A percentile compares a stretch with the other conserved stretches of the same genome.
These are phyloP conservation scores for Helicoverpa assulta DNA, from an alignment of 2,888 invertebrate genomes.

Conservation along the genomic window DNA sequence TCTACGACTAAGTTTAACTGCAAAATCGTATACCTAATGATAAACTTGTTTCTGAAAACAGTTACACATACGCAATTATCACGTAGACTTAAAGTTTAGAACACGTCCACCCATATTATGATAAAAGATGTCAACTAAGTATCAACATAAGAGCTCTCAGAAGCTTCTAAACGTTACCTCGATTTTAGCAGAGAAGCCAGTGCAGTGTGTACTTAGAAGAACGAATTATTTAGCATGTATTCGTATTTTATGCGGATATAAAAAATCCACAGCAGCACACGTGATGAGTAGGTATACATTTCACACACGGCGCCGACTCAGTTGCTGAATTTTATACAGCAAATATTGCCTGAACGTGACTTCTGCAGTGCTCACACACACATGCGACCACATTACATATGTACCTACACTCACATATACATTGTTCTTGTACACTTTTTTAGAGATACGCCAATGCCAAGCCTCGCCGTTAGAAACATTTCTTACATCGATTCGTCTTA, in stretches of 20 bases:
- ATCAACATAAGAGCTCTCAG: not conserved
- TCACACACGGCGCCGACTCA: slow-evolving; percentile 72
- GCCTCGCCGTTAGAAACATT: slow-evolving; percentile 24
- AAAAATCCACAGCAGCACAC: slow-evolving; percentile 59
- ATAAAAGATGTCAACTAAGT: slow-evolving; percentile 1
- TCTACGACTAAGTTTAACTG: not conserved
- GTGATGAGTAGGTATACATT: slow-evolving; percentile 68
- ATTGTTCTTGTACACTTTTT: slow-evolving; percentile 47
- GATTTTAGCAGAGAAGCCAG: not conserved
- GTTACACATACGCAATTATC: too few relatives aligned
- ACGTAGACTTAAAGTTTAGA: too few relatives aligned
- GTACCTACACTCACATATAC: slow-evolving; percentile 22
- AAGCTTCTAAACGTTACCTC: not conserved
- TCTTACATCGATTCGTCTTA: slow-evolving; percentile 39
- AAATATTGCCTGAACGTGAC: slow-evolving; percentile 88
- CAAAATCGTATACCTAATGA: not conserved
- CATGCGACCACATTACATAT: slow-evolving; percentile 48
- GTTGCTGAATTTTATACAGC: slow-evolving; percentile 82
- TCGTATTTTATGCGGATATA: slow-evolving; percentile 49
- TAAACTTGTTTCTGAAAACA: too few relatives aligned
- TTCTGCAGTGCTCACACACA: slow-evolving; percentile 69
- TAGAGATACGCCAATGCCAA: slow-evolving; percentile 27
- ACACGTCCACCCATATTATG: too few relatives aligned
- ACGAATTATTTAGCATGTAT: slow-evolving; percentile 47
- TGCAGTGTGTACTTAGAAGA: slow-evolving; percentile 2